These are phyloP conservation scores for Leptoteleia sp. DNA, from an alignment of 1,140 invertebrate species.

Conservation along the genomic window DNA sequence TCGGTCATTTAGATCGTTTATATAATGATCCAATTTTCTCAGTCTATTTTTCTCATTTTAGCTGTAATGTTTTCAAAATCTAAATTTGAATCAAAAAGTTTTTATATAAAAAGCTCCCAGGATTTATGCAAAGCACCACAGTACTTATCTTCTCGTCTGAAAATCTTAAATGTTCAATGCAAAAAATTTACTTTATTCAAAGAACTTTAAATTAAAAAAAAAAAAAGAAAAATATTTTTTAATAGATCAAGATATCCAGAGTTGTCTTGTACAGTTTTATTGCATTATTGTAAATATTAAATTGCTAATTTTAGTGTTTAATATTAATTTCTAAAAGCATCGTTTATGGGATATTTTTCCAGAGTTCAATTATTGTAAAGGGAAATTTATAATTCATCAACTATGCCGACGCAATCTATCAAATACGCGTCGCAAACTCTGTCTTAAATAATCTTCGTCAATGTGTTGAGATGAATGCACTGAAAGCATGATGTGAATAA, in stretches of 20 bases:
- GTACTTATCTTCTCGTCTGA: not conserved
- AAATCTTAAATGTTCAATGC: too few species aligned
- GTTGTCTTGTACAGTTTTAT: too few species aligned
- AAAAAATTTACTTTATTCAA: too few species aligned
- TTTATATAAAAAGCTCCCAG: not conserved
- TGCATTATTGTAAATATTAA: too few species aligned
- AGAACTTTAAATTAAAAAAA: not conserved
- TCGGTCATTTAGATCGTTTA: constrained; percentile 26
- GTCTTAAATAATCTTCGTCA: constrained; percentile 34
- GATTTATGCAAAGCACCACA: not conserved
- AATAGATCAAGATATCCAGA: too few species aligned
- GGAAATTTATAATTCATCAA: constrained; percentile 33
- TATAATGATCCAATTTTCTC: constrained; percentile 23
- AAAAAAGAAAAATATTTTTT: too few species aligned
- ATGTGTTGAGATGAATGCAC: constrained; percentile 48
- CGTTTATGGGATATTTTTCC: not conserved
- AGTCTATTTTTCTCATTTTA: constrained; percentile 16
- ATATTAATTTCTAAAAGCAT: too few species aligned
- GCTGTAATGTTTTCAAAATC: constrained; percentile 17
- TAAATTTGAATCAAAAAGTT: constrained; percentile 17
- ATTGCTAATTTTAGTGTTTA: too few species aligned
- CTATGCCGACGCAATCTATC: constrained; percentile 31
- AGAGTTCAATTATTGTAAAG: constrained; percentile 12
- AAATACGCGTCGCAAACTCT: constrained; percentile 17
- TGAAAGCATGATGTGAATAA: constrained; percentile 44